Evolutionary conservation across 2,797 vertebrate genomes (phyloP), one percentile per base, ranked within the genome.

Genomic region (Clarias laeviceps): DNA sequence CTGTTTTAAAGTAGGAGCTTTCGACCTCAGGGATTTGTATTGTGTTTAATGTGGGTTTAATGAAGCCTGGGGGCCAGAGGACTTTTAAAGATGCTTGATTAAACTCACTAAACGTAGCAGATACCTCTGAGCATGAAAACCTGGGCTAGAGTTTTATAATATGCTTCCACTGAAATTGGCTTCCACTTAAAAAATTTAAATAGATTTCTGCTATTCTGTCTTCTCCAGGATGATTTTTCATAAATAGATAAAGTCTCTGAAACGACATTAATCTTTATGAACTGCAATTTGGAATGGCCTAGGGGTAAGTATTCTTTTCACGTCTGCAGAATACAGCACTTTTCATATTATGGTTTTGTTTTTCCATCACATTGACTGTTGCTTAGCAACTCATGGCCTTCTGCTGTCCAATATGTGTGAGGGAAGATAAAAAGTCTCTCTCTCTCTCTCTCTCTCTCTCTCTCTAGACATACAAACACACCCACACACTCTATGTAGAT

Each of bases 341-440:
- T 86, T 85, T 84, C 82, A 82, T 80, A 84, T 87, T 88, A 83
- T 50, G 34, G 85, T 89, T 89, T 89, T 89, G 84, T 88, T 88
- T 88, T 89, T 88, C 86, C 87, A 86, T 82, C 82, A 84, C 85
- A 84, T 37, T 79, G 69, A 85, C 82, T 86, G 90, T 92, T 91
- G 90, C 91, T 86, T 89, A 90, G 91, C 90, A 92, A 91, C 89
- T 45, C 24, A 62, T 86, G 84, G 86, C 87, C 86, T 90, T 89
- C 73, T 77, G 62, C 59, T 88, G 86, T 87, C 82, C 83, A 83
- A 50, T 82, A 27, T 84, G 87, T 88, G 90, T 87, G 83, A 85
- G 82, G 61, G 82, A 83, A 80, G 85, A 83, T 82, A 86, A 86
- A 78, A 73, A 73, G 66, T 83, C 45, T 74, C 45, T 74, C 72